Percentiles rank a stretch among this genome's conserved stretches.
These are phyloP conservation scores for Rafetus swinhoei DNA, from an alignment of 2,113 vertebrate genomes.

Conservation along the genomic window DNA sequence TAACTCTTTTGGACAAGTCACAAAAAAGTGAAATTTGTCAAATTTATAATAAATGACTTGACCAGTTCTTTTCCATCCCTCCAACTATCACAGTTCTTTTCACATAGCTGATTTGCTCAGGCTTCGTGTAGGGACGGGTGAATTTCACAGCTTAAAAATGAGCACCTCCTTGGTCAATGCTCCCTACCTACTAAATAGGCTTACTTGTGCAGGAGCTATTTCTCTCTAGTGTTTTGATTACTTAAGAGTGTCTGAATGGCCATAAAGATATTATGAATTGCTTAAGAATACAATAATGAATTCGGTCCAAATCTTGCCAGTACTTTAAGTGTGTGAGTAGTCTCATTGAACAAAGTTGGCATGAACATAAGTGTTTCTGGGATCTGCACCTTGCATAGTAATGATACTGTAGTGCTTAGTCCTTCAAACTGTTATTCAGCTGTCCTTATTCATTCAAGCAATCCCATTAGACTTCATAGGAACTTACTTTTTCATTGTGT, in stretches of 20 bases:
- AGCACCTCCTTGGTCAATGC: not conserved
- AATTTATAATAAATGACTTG: not conserved
- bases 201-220: not conserved
- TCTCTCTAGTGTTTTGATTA: not conserved
- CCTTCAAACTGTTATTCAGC: not conserved
- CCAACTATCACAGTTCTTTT: not conserved
- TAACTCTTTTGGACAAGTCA: not conserved
- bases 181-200: not conserved
- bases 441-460: not conserved
- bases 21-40: not conserved
- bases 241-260: not conserved
- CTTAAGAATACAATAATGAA: not conserved
- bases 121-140: not conserved
- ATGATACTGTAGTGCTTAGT: not conserved
- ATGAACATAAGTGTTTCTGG: not conserved
- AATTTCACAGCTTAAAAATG: not conserved
- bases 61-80: not conserved
- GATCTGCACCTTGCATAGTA: too few relatives aligned
- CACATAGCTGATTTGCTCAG: not conserved
- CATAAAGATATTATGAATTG: not conserved
- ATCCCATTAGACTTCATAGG: not conserved
- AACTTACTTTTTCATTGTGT: not conserved
- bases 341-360: not conserved
- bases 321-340: not conserved
- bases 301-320: not conserved